Evolutionary conservation across 2,797 vertebrate genomes (phyloP).

Genomic region (Hippoglossus hippoglossus): DNA sequence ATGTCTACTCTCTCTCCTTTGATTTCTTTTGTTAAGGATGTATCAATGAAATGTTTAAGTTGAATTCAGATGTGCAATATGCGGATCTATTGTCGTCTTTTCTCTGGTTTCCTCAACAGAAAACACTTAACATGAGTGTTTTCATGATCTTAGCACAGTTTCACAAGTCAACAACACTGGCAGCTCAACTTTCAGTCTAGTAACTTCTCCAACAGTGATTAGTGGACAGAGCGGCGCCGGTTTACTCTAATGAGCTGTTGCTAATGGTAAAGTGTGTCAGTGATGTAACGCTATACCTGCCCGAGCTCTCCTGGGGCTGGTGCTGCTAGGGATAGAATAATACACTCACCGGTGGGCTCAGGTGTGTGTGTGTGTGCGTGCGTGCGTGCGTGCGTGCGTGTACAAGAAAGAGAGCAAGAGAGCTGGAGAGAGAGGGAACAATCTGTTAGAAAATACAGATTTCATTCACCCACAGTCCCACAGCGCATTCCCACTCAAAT

Average conservation of each 20-base stretch:
- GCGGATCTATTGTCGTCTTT: not conserved
- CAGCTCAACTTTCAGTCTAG: constrained; percentile 13
- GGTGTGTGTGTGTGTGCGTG: constrained; percentile 43
- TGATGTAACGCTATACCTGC: constrained; percentile 67
- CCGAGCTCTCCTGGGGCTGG: constrained; percentile 28
- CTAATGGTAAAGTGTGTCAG: constrained; percentile 62
- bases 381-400: constrained; percentile 4
- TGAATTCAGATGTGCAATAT: not conserved
- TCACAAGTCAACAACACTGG: constrained; percentile 12
- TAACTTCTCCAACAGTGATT: constrained; percentile 25
- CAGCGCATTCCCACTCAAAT: constrained; percentile 24
- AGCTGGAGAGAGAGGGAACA: constrained; percentile 4
- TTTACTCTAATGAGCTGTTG: constrained; percentile 55
- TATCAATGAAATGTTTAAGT: too few relatives aligned
- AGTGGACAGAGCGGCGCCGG: constrained; percentile 22
- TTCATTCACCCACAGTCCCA: constrained; percentile 22
- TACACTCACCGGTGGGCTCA: constrained; percentile 52
- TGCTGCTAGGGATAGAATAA: constrained; percentile 50
- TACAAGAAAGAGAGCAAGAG: not conserved
- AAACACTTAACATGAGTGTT: constrained; percentile 1
- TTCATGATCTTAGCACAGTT: not conserved
- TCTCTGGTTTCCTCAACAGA: not conserved
- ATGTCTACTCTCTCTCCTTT: too few relatives aligned
- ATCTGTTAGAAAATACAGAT: constrained; percentile 20
- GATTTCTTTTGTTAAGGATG: too few relatives aligned